phyloP scores from a whole-genome alignment of 64 coral and sea anemone species.

The Montipora foliosa region DNA sequence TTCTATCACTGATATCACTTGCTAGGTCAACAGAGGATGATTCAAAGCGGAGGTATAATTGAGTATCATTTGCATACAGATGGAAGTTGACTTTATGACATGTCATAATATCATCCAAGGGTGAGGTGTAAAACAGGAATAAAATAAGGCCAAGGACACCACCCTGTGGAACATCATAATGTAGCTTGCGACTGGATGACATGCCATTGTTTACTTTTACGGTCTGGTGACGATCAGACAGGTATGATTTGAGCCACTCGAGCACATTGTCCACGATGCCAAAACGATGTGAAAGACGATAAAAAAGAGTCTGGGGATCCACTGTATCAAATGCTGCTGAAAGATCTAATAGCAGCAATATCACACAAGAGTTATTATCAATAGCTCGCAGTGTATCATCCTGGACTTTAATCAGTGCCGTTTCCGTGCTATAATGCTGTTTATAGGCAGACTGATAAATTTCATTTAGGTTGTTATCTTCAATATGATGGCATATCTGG shows the following conservation, averaged over 20 bases:
- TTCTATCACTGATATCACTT: too few species aligned
- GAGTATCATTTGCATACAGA: too few species aligned
- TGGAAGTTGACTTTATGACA: too few species aligned
- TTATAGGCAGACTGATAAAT: not conserved
- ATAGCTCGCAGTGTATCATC: not conserved
- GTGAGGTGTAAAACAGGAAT: too few species aligned
- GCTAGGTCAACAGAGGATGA: too few species aligned
- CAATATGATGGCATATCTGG: not conserved
- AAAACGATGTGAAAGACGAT: too few species aligned
- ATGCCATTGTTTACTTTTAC: not conserved
- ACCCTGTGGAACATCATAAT: too few species aligned
- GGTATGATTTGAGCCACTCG: slow-evolving; percentile 13
- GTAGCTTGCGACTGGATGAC: not conserved
- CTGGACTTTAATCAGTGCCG: not conserved
- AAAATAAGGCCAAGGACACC: too few species aligned
- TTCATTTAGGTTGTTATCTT: not conserved
- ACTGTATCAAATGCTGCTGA: not conserved
- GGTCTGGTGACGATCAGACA: not conserved
- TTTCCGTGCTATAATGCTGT: not conserved
- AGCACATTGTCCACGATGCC: too few species aligned
- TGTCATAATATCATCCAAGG: too few species aligned
- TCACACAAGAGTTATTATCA: not conserved
- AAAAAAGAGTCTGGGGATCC: not conserved
- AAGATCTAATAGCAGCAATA: not conserved
- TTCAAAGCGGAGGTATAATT: too few species aligned